These are phyloP conservation scores for Pelvicachromis taeniatus DNA, from an alignment of 2,113 vertebrate species.

Conservation along the genomic window DNA sequence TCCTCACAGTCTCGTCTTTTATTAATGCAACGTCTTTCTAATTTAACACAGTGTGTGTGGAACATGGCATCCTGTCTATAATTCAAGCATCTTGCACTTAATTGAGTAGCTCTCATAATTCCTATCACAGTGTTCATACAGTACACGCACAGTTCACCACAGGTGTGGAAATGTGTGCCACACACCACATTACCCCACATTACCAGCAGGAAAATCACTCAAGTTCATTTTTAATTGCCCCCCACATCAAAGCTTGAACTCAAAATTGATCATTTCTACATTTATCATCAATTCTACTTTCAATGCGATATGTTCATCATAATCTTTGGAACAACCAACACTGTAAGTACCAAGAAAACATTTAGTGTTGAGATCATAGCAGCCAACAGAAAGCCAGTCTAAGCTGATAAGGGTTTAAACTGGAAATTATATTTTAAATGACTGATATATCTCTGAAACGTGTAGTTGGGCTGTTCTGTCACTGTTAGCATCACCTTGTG, in stretches of 20 bases:
- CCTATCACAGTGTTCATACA: not conserved
- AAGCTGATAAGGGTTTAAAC: too few relatives aligned
- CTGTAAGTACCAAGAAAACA: rapidly evolving
- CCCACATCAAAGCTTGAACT: not conserved
- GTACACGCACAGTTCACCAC: rapidly evolving
- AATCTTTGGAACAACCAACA: not conserved
- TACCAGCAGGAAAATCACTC: not conserved
- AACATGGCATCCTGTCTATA: not conserved
- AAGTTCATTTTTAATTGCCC: not conserved
- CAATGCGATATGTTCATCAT: rapidly evolving
- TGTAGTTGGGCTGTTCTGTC: not conserved
- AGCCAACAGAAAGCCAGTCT: too few relatives aligned
- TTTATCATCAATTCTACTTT: too few relatives aligned
- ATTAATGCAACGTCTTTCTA: not conserved
- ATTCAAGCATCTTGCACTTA: rapidly evolving
- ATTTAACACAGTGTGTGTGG: not conserved
- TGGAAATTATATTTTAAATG: not conserved
- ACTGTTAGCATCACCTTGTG: not conserved
- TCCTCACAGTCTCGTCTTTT: not conserved
- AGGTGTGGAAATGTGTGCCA: not conserved
- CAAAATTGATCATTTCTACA: not conserved
- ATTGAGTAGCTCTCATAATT: not conserved
- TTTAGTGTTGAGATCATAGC: not conserved
- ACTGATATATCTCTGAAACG: not conserved
- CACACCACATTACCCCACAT: not conserved